These are phyloP conservation scores for Periparus ater DNA, from an alignment of 2,797 vertebrate genomes.

Conservation along the genomic window DNA sequence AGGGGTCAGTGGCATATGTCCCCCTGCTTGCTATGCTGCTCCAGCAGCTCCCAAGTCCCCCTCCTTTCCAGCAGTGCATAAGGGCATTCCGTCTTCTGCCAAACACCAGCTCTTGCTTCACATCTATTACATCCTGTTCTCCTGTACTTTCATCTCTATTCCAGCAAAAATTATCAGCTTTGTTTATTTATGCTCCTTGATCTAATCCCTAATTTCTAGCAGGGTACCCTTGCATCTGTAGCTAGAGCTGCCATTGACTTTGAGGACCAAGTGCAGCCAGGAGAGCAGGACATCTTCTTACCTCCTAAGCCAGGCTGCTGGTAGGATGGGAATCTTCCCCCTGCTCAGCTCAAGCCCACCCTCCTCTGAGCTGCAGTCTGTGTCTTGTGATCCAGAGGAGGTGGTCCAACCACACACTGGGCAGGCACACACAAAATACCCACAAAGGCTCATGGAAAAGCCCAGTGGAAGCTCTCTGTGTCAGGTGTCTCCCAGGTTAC, in stretches of 20 bases:
- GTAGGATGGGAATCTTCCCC: background rate
- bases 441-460: background rate
- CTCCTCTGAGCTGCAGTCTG: background rate
- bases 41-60: background rate
- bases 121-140: background rate
- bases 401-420: background rate
- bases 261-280: background rate
- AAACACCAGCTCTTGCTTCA: background rate
- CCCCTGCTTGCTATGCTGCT: background rate
- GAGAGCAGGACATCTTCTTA: background rate
- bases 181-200: background rate
- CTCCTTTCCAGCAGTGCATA: background rate
- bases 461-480: background rate
- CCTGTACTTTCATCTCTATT: background rate
- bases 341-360: background rate
- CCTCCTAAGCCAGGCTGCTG: background rate
- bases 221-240: background rate
- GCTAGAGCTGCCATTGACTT: background rate
- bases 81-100: background rate
- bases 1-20: rapidly evolving
- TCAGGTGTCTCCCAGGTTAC: background rate
- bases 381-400: background rate
- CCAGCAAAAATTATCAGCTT: background rate
- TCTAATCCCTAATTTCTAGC: background rate
- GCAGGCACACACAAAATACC: background rate